Evolutionary conservation across 1,140 invertebrate species (phyloP).

Genomic region (Trichogramma pretiosum): DNA sequence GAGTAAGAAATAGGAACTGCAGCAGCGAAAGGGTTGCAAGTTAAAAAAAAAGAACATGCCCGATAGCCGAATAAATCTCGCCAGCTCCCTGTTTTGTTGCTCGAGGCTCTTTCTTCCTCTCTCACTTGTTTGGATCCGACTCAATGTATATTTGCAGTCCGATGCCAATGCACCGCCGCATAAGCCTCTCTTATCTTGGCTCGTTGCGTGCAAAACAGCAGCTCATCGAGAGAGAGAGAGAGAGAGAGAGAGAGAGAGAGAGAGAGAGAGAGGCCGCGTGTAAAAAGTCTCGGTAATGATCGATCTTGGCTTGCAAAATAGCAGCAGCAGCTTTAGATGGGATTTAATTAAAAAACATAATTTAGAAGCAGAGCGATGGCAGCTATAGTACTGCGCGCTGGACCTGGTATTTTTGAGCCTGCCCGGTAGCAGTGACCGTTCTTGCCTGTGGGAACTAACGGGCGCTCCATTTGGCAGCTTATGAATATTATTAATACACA

Average conservation of each 20-base stretch:
- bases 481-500: too few relatives aligned
- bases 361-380: slow-evolving; percentile 41
- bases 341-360: slow-evolving; percentile 51
- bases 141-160: too few relatives aligned
- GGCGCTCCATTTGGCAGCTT: too few relatives aligned
- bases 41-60: too few relatives aligned
- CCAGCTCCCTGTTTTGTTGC: slow-evolving; percentile 45
- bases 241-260: too few relatives aligned
- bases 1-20: slow-evolving; percentile 19
- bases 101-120: slow-evolving; percentile 26
- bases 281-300: slow-evolving; percentile 15
- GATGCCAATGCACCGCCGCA: too few relatives aligned
- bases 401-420: too few relatives aligned
- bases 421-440: slow-evolving; percentile 39
- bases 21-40: slow-evolving; percentile 9
- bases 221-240: too few relatives aligned
- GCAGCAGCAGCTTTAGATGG: slow-evolving; percentile 24
- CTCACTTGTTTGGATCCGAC: too few relatives aligned
- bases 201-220: too few relatives aligned
- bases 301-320: slow-evolving; percentile 20
- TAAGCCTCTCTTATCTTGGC: too few relatives aligned
- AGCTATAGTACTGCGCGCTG: too few relatives aligned
- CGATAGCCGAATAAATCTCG: slow-evolving; percentile 42
- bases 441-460: slow-evolving; percentile 43
- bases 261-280: slow-evolving; percentile 5